These are phyloP conservation scores for Chrysolina americana DNA, from an alignment of 2,888 invertebrate species.

Conservation along the genomic window DNA sequence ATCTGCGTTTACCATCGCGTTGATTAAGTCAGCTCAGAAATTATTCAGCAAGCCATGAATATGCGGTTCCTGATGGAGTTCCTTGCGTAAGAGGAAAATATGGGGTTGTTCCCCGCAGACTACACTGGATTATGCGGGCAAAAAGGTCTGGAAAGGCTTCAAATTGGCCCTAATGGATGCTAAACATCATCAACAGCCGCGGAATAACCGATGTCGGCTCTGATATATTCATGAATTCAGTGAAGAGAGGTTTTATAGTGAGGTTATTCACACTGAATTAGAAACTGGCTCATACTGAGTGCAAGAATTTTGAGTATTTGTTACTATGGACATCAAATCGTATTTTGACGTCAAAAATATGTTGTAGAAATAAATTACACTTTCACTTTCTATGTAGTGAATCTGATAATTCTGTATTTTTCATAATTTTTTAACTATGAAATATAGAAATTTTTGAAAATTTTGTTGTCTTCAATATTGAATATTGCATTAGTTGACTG, in stretches of 20 bases:
- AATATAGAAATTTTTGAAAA: too few relatives aligned
- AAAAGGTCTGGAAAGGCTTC: background rate
- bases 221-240: constrained; percentile 8
- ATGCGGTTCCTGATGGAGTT: background rate
- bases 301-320: too few relatives aligned
- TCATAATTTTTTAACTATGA: too few relatives aligned
- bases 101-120: background rate
- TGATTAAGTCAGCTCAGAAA: background rate
- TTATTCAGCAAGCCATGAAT: background rate
- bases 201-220: background rate
- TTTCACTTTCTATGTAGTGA: too few relatives aligned
- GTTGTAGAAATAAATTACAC: too few relatives aligned
- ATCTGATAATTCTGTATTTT: too few relatives aligned
- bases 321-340: too few relatives aligned
- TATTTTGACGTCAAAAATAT: too few relatives aligned
- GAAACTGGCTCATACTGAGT: background rate
- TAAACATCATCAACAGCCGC: background rate
- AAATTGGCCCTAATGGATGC: constrained; percentile 8
- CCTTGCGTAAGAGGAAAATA: background rate
- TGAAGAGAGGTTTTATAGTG: background rate
- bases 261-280: background rate
- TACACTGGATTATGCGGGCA: background rate
- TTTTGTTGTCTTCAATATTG: too few relatives aligned
- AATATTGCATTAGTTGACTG: too few relatives aligned
- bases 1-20: background rate